Evolutionary conservation across 2,888 invertebrate species (phyloP).

Genomic region (Mystacides longicornis): DNA sequence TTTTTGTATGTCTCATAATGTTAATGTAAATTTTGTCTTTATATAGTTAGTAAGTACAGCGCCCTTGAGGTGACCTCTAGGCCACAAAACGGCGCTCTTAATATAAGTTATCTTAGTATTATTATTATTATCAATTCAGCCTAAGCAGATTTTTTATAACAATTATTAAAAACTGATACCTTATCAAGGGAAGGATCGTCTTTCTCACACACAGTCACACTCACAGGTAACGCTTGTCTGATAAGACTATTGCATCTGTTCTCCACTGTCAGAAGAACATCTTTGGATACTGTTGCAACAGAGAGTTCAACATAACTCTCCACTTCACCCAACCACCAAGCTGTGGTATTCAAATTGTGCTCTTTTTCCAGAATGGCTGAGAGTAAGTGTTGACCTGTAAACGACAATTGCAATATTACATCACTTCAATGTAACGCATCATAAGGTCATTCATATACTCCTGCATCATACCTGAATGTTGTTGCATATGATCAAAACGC

Average conservation of each 20-base stretch:
- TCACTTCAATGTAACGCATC: neutral
- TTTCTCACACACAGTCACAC: slow-evolving; percentile 52
- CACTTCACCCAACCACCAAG: slow-evolving; percentile 77
- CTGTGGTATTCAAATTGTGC: slow-evolving; percentile 61
- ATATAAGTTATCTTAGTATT: too few species aligned
- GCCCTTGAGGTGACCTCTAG: too few species aligned
- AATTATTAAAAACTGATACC: too few species aligned
- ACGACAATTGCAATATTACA: neutral
- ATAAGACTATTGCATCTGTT: slow-evolving; percentile 61
- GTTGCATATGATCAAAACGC: slow-evolving; percentile 85
- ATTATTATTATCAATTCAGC: neutral
- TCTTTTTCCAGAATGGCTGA: slow-evolving; percentile 68
- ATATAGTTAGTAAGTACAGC: neutral
- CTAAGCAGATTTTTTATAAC: neutral
- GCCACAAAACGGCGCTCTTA: too few species aligned
- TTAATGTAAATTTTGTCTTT: too few species aligned
- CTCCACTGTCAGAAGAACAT: slow-evolving; percentile 51
- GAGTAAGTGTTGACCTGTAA: slow-evolving; percentile 70
- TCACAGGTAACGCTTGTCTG: slow-evolving; percentile 53
- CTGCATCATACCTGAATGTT: slow-evolving; percentile 71
- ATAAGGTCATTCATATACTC: neutral
- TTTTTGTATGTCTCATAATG: too few species aligned
- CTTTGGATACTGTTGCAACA: slow-evolving; percentile 45
- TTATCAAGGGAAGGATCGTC: slow-evolving; percentile 52
- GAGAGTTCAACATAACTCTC: slow-evolving; percentile 65